Evolutionary conservation across 2,888 invertebrate genomes (phyloP).

Genomic region (Cryptus viduatorius): DNA sequence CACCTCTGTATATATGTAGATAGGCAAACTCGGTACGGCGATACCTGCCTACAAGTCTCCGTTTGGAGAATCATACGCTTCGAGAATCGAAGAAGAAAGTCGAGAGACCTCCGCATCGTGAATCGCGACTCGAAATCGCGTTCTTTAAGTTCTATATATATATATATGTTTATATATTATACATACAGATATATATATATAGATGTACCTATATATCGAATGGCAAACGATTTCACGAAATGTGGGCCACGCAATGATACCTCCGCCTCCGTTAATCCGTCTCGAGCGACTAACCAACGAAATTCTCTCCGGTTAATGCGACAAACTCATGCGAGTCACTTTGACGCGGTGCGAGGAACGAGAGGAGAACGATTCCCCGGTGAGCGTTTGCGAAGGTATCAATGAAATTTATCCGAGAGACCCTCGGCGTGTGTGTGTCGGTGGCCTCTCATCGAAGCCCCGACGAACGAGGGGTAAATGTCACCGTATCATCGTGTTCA

Average conservation of each 20-base stretch:
- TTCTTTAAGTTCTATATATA: conserved; percentile 1
- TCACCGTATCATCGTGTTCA: conserved; percentile 55
- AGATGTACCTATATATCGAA: conserved; percentile 24
- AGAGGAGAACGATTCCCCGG: conserved; percentile 33
- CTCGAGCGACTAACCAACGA: conserved; percentile 26
- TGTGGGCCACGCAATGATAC: conserved; percentile 58
- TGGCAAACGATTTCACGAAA: conserved; percentile 35
- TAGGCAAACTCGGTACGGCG: neutral
- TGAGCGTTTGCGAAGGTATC: conserved; percentile 34
- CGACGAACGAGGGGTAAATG: conserved; percentile 42
- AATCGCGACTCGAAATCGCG: conserved; percentile 35
- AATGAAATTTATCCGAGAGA: conserved; percentile 53
- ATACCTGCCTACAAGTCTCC: neutral
- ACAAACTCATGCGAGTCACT: neutral
- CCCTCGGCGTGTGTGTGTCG: neutral
- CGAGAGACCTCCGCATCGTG: conserved; percentile 41
- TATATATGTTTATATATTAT: too few species aligned
- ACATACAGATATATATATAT: conserved; percentile 15
- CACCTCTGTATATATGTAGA: conserved; percentile 20
- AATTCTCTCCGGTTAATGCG: conserved; percentile 5
- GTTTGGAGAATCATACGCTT: neutral
- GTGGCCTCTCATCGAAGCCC: neutral
- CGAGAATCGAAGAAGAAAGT: conserved; percentile 65
- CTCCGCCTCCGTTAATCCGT: conserved; percentile 53
- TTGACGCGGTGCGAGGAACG: conserved; percentile 2